phyloP scores from a whole-genome alignment of 2,797 vertebrate genomes.

The Thripadectes ignobilis region DNA sequence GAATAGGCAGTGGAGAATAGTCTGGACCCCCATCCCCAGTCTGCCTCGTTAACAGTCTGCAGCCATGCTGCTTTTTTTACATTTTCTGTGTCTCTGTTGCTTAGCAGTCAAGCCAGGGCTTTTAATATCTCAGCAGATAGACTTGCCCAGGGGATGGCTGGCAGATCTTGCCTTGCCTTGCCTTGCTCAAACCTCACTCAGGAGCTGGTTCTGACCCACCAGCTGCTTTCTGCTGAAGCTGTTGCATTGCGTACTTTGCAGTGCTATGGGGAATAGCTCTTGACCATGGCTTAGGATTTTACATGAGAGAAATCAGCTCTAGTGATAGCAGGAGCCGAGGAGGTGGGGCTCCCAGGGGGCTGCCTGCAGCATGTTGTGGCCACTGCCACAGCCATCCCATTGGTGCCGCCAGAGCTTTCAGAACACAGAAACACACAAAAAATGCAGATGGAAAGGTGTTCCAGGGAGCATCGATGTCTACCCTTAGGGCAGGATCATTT shows the following conservation, averaged over 20 bases:
- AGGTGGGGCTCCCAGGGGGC: rapidly evolving
- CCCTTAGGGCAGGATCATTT: not conserved
- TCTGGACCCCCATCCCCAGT: not conserved
- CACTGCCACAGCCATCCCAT: not conserved
- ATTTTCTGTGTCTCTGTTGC: not conserved
- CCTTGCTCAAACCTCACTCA: not conserved
- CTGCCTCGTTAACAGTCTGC: not conserved
- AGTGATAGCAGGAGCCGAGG: not conserved
- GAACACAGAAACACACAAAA: not conserved
- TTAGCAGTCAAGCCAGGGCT: not conserved
- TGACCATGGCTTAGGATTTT: not conserved
- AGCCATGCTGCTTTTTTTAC: not conserved
- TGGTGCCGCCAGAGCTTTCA: not conserved
- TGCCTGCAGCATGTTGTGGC: not conserved
- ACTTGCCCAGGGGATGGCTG: not conserved
- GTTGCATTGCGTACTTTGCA: not conserved
- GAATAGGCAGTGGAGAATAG: not conserved
- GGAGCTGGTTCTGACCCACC: not conserved
- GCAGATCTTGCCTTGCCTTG: not conserved
- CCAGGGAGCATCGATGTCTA: not conserved
- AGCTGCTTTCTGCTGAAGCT: not conserved
- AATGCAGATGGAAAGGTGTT: not conserved
- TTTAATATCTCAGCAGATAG: not conserved
- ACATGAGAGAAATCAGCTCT: not conserved
- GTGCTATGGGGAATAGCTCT: not conserved